Base-by-base conservation (phyloP, 2,113 vertebrate species). In the Pao palembangensis region DNA sequence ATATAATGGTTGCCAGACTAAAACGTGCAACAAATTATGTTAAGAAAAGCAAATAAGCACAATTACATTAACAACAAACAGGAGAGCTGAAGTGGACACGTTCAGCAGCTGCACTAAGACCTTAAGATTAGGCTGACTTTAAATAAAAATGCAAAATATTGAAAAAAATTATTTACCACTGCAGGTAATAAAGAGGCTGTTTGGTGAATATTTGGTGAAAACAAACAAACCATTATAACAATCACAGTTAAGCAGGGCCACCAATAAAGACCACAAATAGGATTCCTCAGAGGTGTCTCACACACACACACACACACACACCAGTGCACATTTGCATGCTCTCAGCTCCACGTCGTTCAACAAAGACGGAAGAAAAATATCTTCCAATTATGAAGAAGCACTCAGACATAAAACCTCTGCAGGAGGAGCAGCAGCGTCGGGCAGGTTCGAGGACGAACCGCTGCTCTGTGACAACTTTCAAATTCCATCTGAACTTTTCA, bases 401-500 rank as follows among this genome's bases (percentile, higher is more conserved):
- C 61, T 61, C 17, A 6, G 64, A 74, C 62, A 73, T 48, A 55
- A 74, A 58, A 23, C 67, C 28, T 47, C 19, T 31, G 15, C 66
- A 54, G 51, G 23, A 51, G 57, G 66, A 64, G 59, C 60, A 67
- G 14, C 55, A 56, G 44, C 69, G 34, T 11, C 4, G 47, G 41
- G 72, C 61, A 54, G 56, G 62, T 70, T 68, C 64, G 52, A 75
- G 57, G 70, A 63, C 59, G 74, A 58, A 85, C 73, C 68, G 70
- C 80, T 60, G 49, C 66, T 43, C 59, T 55, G 52, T 49, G 67
- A 79, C 61, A 74, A 62, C 50, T 81, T 85, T 75, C 62, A 71
- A 76, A 84, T 76, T 78, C 67, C 2, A 8, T 73, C 67, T 85
- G 81, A 84, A 81, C 76, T 78, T 16, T 79, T 80, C 72, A 77